phyloP scores from a whole-genome alignment of 2,113 vertebrate genomes.

The Leucoraja erinaceus region DNA sequence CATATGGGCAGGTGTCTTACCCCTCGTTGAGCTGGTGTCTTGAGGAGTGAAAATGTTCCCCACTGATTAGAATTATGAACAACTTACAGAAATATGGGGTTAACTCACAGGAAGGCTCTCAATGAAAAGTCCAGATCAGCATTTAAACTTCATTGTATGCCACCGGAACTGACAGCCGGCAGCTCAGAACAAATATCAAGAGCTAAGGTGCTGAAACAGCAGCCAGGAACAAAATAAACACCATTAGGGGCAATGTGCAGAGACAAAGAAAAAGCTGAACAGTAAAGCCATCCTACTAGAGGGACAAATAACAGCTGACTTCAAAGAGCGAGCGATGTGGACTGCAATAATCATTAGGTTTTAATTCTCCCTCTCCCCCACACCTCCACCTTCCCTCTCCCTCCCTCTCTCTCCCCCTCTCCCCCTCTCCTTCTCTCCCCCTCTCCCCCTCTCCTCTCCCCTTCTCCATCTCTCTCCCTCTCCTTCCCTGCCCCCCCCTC shows the following conservation, averaged over 20 bases:
- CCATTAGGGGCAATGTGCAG: not conserved
- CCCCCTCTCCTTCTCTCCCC: no score
- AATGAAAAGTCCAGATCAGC: constrained; percentile 11
- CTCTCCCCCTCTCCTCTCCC: no score
- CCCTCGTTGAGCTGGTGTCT: not conserved
- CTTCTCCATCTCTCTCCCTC: no score
- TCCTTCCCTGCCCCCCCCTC: no score
- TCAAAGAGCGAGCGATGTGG: not conserved
- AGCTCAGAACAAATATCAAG: not conserved
- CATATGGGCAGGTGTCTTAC: no score
- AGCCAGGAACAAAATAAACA: constrained; percentile 15
- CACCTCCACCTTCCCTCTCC: not conserved
- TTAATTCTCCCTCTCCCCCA: not conserved
- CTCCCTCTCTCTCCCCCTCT: not conserved
- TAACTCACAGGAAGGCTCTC: not conserved
- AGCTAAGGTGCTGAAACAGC: not conserved
- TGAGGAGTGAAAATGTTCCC: not conserved
- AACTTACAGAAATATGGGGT: not conserved
- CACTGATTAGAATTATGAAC: not conserved
- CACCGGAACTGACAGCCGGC: not conserved
- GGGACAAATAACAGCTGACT: constrained; percentile 18
- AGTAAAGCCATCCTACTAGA: not conserved
- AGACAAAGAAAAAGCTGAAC: constrained; percentile 1
- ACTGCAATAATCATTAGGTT: not conserved
- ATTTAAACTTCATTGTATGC: not conserved